Evolutionary conservation across 2,113 vertebrate genomes (phyloP), one percentile per base, ranked within the genome.

Genomic region (Argyrosomus japonicus): DNA sequence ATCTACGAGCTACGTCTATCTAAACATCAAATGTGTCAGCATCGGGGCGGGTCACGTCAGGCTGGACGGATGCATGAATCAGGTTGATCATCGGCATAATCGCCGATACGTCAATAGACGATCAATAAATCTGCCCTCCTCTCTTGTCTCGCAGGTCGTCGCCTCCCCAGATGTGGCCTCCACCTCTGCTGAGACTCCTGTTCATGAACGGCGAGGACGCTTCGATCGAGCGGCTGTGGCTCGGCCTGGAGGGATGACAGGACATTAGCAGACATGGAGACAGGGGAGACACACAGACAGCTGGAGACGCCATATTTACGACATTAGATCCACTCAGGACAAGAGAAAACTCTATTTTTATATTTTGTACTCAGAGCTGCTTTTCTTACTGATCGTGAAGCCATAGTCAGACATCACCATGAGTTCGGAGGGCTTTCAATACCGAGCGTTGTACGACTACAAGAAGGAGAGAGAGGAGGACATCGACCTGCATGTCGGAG

Each of bases 401-500:
- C 88, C 90, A 86, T 76, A 86, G 8, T 2, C 17, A 25, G 54
- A 0, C 32, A 29, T 53, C 63, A 78, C 56, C 19, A 95, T 96
- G 95, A 86, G 90, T 63, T 92, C 96, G 0, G 97, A 98, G 12
- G 96, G 96, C 7, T 97, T 97, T 81, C 97, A 97, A 91, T 98
- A 98, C 93, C 94, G 96, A 0, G 96, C 97, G 0, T 94, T 98
- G 75, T 97, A 97, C 90, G 95, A 95, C 0, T 98, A 97, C 91
- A 94, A 94, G 89, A 97, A 96, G 88, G 97, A 99, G 88, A 84
- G 96, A 0, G 96, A 97, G 0, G 97, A 97, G 89, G 97, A 98
- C 95, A 96, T 98, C 19, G 97, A 97, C 80, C 95, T 99, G 79
- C 93, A 95, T 17, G 96, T 97, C 0, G 97, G 96, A 0, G 97